These are phyloP conservation scores for Notolepis coatsorum DNA, from an alignment of 2,797 vertebrate genomes.

Conservation along the genomic window DNA sequence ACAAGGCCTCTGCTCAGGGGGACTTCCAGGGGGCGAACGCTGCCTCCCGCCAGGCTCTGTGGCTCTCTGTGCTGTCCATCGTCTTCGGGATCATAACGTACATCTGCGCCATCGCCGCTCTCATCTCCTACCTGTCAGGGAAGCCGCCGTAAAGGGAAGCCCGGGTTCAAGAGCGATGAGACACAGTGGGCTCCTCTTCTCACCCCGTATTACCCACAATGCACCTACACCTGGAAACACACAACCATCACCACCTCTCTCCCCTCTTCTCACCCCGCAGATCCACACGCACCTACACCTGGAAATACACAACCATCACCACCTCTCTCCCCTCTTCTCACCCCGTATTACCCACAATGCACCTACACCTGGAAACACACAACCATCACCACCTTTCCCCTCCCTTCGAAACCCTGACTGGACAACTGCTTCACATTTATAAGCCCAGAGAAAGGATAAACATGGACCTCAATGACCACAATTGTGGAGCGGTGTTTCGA, in stretches of 20 bases:
- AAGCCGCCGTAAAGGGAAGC: constrained; percentile 81
- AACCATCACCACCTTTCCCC: not conserved
- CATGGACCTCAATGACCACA: not conserved
- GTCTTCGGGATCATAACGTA: constrained; percentile 90
- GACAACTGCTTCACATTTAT: constrained; percentile 23
- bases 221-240: not conserved
- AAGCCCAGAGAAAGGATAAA: constrained; percentile 17
- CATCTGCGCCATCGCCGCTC: constrained; percentile 84
- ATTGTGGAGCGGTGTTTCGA: constrained; percentile 2
- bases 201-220: too few relatives aligned
- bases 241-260: constrained; percentile 9
- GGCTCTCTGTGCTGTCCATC: constrained; percentile 88
- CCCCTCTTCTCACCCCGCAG: constrained; percentile 10
- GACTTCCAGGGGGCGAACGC: constrained; percentile 86
- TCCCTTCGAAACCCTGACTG: constrained; percentile 7
- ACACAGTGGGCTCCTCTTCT: too few relatives aligned
- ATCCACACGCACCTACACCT: constrained; percentile 40
- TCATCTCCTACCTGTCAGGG: constrained; percentile 89
- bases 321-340: constrained; percentile 19
- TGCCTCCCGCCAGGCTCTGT: constrained; percentile 87
- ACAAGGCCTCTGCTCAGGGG: constrained; percentile 89
- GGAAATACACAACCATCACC: constrained; percentile 38
- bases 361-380: constrained; percentile 6
- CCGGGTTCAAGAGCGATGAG: not conserved
- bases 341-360: constrained; percentile 31